phyloP scores from a whole-genome alignment of 2,888 invertebrate genomes.

The Julus scandinavius region DNA sequence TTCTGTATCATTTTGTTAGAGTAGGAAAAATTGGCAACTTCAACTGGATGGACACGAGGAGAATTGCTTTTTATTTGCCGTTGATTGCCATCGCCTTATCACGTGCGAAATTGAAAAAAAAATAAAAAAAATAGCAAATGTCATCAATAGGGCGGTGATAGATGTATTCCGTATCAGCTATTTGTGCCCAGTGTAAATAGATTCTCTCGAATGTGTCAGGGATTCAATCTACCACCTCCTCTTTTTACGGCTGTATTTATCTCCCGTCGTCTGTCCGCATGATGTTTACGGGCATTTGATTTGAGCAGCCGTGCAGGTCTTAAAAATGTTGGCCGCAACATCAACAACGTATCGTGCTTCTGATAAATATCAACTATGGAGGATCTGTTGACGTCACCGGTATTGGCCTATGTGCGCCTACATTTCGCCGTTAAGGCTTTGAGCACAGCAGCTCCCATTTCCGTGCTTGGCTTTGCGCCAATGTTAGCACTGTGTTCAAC shows the following conservation, averaged over 20 bases:
- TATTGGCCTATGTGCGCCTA: neutral
- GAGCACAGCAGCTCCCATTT: neutral
- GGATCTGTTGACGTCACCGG: neutral
- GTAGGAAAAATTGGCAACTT: too few relatives aligned
- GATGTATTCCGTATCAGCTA: constrained; percentile 16
- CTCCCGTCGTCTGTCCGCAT: constrained; percentile 16
- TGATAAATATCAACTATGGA: constrained; percentile 16
- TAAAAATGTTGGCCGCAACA: neutral
- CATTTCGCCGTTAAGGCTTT: neutral
- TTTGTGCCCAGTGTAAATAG: neutral
- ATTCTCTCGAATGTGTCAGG: neutral
- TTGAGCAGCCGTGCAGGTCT: neutral
- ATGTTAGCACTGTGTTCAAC: neutral
- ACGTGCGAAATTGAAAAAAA: constrained; percentile 25
- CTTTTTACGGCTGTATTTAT: constrained; percentile 20
- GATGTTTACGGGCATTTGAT: neutral
- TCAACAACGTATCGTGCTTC: constrained; percentile 24
- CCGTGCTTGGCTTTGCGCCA: neutral
- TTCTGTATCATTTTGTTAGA: too few relatives aligned
- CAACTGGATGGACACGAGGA: neutral
- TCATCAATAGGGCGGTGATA: neutral
- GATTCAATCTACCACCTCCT: neutral
- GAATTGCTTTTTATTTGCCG: constrained; percentile 8
- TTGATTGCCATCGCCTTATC: neutral
- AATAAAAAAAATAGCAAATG: neutral